phyloP scores from a whole-genome alignment of 2,888 invertebrate genomes.

The Timandra comae region DNA sequence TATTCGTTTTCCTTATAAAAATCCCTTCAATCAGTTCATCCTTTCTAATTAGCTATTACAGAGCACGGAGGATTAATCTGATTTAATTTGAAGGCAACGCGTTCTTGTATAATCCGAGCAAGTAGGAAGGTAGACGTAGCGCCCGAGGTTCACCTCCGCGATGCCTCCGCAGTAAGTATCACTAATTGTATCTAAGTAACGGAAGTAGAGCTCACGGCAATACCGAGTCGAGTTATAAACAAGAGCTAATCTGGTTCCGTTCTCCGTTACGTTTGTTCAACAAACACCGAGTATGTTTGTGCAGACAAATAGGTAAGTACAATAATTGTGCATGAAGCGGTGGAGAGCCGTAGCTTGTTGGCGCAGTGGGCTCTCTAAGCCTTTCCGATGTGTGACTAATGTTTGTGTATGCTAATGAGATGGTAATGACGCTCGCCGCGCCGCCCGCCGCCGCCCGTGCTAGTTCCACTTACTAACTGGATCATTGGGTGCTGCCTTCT shows the following conservation, averaged over 20 bases:
- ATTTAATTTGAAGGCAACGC: too few relatives aligned
- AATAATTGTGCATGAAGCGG: conserved; percentile 68
- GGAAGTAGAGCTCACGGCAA: conserved; percentile 5
- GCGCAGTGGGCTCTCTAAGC: conserved; percentile 60
- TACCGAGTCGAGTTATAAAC: conserved; percentile 46
- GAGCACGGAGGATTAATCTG: too few relatives aligned
- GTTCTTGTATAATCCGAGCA: too few relatives aligned
- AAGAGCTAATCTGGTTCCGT: conserved; percentile 63
- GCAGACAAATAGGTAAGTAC: conserved; percentile 67
- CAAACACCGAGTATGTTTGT: conserved; percentile 60
- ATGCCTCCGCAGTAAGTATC: conserved; percentile 4
- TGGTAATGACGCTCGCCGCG: conserved; percentile 53
- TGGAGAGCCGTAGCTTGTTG: conserved; percentile 53
- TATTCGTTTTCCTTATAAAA: too few relatives aligned
- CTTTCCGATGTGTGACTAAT: conserved; percentile 65
- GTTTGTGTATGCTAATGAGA: conserved; percentile 72
- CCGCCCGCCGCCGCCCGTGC: conserved; percentile 21
- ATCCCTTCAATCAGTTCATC: too few relatives aligned
- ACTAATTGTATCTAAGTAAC: conserved; percentile 13
- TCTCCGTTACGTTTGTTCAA: conserved; percentile 62
- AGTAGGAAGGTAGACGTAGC: too few relatives aligned
- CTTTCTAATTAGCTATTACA: too few relatives aligned
- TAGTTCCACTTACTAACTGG: conserved; percentile 54
- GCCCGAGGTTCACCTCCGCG: too few relatives aligned
- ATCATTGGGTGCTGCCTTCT: conserved; percentile 53